phyloP scores from a whole-genome alignment of 23 tunicate genomes.

The Halocynthia roretzi region DNA sequence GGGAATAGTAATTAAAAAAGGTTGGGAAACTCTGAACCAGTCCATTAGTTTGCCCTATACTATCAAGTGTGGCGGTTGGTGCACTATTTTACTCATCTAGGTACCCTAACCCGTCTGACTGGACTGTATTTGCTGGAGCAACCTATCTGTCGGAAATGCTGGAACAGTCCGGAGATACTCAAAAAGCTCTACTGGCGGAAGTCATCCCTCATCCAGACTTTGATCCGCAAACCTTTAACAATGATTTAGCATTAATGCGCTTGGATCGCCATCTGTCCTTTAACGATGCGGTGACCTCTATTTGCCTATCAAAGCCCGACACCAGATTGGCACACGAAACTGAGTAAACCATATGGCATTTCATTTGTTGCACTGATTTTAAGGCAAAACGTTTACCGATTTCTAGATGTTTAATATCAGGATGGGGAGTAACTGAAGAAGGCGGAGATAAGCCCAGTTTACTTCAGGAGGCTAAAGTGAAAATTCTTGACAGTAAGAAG shows the following conservation, averaged over 20 bases:
- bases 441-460: constrained; percentile 19
- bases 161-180: not conserved
- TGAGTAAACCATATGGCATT: too few relatives aligned
- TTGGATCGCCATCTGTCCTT: constrained; percentile 22
- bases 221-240: constrained; percentile 49
- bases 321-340: too few relatives aligned
- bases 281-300: constrained; percentile 7
- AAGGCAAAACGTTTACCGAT: too few relatives aligned
- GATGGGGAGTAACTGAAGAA: constrained; percentile 74
- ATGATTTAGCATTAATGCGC: constrained; percentile 61
- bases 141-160: constrained; percentile 15
- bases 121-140: constrained; percentile 75
- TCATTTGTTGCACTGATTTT: too few relatives aligned
- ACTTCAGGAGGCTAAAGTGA: constrained; percentile 43
- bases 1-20: too few relatives aligned
- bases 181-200: constrained; percentile 28
- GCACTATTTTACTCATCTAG: constrained; percentile 1
- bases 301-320: constrained; percentile 43
- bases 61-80: not conserved
- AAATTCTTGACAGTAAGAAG: constrained; percentile 23
- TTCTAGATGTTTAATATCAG: constrained; percentile 47
- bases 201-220: constrained; percentile 33
- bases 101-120: constrained; percentile 33
- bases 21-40: too few relatives aligned
- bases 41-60: too few relatives aligned